Evolutionary conservation across 2,113 vertebrate species (phyloP), one percentile per base, ranked within the genome.

Genomic region (Aythya baeri): DNA sequence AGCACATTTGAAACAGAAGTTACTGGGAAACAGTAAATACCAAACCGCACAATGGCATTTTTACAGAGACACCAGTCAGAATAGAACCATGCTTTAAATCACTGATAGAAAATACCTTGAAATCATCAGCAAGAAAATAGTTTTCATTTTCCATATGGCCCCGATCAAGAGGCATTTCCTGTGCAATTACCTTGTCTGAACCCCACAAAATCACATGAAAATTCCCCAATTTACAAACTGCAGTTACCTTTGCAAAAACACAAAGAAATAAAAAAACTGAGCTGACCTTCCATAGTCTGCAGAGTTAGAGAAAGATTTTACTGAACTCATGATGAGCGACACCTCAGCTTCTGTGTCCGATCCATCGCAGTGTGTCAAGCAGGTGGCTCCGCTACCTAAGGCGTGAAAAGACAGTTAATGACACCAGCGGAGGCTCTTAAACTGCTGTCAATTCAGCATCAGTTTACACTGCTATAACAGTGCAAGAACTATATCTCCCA

Each of bases 331-430:
- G 66, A 99, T 97, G 57, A 98, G 97, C 1, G 98, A 98, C 72
- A 99, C 98, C 96, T 99, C 99, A 1, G 98, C 98, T 89, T 97
- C 98, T 4, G 99, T 99, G 92, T 98, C 98, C 1, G 98, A 98
- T 22, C 99, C 99, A 3, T 99, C 99, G 14, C 98, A 99, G 66
- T 99, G 99, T 9, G 99, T 99, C 90, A 99, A 86, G 93, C 99
- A 99, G 57, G 98, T 99, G 2, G 98, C 99, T 94, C 99, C 99
- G 17, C 98, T 99, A 93, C 99, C 99, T 99, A 73, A 11, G 72
- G 82, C 65, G 73, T 2, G 20, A 84, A 16, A 20, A 31, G 50
- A n/a, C 29, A 55, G 63, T n/a, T 21, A 31, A 31, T 0, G 22
- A 15, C 16, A 9, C 1, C 10, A 22, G 0, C n/a, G 27, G 41